These are phyloP conservation scores for Platycheirus rosarum DNA, from an alignment of 2,888 invertebrate genomes.

Conservation along the genomic window DNA sequence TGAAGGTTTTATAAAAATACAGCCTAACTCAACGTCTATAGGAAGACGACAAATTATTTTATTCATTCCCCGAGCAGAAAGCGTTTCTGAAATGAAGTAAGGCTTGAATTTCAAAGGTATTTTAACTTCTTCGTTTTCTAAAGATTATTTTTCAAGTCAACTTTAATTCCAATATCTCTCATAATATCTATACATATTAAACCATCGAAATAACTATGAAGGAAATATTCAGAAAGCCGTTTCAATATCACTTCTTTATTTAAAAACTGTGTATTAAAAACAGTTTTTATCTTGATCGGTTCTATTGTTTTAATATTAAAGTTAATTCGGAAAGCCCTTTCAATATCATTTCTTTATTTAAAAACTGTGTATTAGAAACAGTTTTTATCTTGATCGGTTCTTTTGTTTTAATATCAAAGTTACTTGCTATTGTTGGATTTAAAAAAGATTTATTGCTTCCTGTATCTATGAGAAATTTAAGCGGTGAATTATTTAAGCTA, in stretches of 20 bases:
- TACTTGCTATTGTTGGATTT: slow-evolving; percentile 33
- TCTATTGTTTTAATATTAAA: slow-evolving; percentile 1
- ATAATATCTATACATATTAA: slow-evolving; percentile 5
- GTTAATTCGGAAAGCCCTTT: slow-evolving; percentile 38
- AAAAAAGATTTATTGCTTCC: slow-evolving; percentile 56
- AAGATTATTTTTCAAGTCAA: slow-evolving; percentile 7
- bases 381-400: slow-evolving; percentile 35
- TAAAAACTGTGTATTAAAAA: slow-evolving; percentile 19
- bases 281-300: slow-evolving; percentile 35
- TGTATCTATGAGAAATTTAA: slow-evolving; percentile 55
- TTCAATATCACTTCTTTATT: slow-evolving; percentile 30
- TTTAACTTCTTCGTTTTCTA: slow-evolving; percentile 12
- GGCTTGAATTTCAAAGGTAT: slow-evolving; percentile 45
- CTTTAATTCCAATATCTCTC: background rate
- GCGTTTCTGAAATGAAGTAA: slow-evolving; percentile 47
- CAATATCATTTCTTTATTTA: slow-evolving; percentile 26
- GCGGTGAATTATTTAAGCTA: slow-evolving; percentile 11
- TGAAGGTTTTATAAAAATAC: slow-evolving; percentile 37
- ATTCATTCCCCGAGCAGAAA: slow-evolving; percentile 20
- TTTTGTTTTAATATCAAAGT: background rate
- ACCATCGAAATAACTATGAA: slow-evolving; percentile 26
- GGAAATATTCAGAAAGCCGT: slow-evolving; percentile 44
- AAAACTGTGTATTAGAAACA: slow-evolving; percentile 14
- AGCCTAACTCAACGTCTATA: slow-evolving; percentile 54
- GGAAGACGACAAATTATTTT: slow-evolving; percentile 51